Evolutionary conservation across 2,797 vertebrate genomes (phyloP).

Genomic region (Coregonus ussuriensis): DNA sequence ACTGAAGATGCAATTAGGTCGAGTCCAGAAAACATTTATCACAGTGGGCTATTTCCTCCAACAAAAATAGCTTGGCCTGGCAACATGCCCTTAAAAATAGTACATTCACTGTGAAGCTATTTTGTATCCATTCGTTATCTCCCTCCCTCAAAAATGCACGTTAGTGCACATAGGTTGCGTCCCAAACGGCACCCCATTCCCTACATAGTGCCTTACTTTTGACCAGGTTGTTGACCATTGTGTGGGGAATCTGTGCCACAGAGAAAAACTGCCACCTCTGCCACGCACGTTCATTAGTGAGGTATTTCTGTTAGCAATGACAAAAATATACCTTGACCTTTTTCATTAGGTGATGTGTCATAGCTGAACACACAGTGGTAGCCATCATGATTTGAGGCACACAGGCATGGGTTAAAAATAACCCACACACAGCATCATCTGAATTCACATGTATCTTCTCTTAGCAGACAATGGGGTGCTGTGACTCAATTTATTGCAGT

Average conservation of each 20-base stretch:
- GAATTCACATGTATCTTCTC: background rate
- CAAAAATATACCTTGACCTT: slow-evolving; percentile 60
- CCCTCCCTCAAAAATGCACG: background rate
- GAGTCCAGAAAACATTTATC: background rate
- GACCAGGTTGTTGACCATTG: background rate
- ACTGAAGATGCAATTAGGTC: background rate
- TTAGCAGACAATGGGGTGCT: background rate
- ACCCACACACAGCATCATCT: slow-evolving; percentile 4
- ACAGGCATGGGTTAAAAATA: slow-evolving; percentile 51
- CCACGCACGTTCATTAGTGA: slow-evolving; percentile 32
- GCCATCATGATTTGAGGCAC: slow-evolving; percentile 31
- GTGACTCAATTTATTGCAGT: background rate
- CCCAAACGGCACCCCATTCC: no score
- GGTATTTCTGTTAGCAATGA: slow-evolving; percentile 39
- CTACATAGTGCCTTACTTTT: no score
- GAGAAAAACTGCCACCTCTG: slow-evolving; percentile 21
- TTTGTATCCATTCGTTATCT: background rate
- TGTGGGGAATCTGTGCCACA: background rate
- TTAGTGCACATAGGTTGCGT: no score
- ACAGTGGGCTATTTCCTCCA: background rate
- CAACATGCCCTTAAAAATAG: no score
- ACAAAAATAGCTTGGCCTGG: background rate
- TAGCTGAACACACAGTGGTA: slow-evolving; percentile 31
- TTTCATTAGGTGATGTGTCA: slow-evolving; percentile 56
- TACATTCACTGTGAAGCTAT: background rate